phyloP scores from a whole-genome alignment of 2,797 vertebrate species.

The Cichlasoma orientale region DNA sequence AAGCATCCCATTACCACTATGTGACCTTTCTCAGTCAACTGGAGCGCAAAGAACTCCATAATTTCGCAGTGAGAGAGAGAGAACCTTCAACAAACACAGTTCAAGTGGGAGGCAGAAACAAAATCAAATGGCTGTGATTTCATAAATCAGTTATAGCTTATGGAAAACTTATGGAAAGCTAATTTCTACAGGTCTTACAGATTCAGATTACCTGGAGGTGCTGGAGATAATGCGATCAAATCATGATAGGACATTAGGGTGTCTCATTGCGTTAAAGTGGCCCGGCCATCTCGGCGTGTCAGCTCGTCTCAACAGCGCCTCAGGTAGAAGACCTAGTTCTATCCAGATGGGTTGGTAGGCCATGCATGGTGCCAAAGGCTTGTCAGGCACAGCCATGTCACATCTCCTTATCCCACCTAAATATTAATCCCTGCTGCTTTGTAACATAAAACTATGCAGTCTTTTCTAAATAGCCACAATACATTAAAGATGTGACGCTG shows the following conservation, averaged over 20 bases:
- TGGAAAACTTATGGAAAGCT: conserved; percentile 3
- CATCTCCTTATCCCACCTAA: conserved; percentile 25
- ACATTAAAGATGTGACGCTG: not conserved
- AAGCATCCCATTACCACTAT: conserved; percentile 43
- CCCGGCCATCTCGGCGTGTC: conserved; percentile 11
- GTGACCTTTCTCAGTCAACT: conserved; percentile 52
- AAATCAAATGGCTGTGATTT: conserved; percentile 32
- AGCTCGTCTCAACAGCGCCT: conserved; percentile 36
- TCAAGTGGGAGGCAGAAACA: conserved; percentile 6
- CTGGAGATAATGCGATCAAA: conserved; percentile 29
- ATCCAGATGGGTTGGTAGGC: conserved; percentile 40
- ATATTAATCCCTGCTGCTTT: conserved; percentile 22
- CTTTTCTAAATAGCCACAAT: not conserved
- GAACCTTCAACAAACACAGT: conserved; percentile 20
- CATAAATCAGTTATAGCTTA: conserved; percentile 8
- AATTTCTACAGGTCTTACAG: not conserved
- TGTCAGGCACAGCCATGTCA: conserved; percentile 34
- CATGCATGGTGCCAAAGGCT: conserved; percentile 43
- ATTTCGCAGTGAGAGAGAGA: conserved; percentile 32
- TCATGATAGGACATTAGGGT: conserved; percentile 37
- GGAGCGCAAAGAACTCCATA: conserved; percentile 42
- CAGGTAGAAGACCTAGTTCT: conserved; percentile 47
- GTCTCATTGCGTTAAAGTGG: conserved; percentile 46
- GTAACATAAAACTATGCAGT: not conserved
- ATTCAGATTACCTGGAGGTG: conserved; percentile 1